A percentile compares a stretch with the other conserved stretches of the same genome.
Evolutionary conservation across 1,140 invertebrate species (phyloP).

Genomic region (Eurytemora carolleeae): DNA sequence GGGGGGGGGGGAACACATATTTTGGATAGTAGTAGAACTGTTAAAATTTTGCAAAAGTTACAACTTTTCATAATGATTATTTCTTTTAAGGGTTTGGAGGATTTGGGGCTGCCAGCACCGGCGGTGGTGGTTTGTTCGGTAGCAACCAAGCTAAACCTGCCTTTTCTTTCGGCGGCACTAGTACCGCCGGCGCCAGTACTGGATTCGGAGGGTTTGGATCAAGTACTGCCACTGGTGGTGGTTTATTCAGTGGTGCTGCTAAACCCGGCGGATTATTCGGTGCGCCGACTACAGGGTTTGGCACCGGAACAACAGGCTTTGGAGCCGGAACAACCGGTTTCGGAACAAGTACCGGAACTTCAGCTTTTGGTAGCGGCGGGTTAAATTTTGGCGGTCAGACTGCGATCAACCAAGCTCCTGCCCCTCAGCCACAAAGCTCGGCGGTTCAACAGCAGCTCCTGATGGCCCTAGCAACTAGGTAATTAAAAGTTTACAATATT

Average conservation of each 20-base stretch:
- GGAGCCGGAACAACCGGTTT: constrained; percentile 16
- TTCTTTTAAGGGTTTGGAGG: constrained; percentile 21
- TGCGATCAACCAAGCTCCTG: constrained; percentile 32
- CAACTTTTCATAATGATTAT: no score
- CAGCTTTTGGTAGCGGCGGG: constrained; percentile 10
- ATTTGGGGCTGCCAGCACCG: constrained; percentile 32
- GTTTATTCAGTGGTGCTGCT: constrained; percentile 34
- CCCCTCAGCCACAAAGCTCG: constrained; percentile 39
- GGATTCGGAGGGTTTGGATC: constrained; percentile 22
- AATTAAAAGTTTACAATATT: no score
- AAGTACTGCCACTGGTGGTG: constrained; percentile 25
- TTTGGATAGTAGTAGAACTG: no score
- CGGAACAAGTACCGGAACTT: neutral
- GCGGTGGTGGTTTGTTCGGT: constrained; percentile 18
- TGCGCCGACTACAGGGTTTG: constrained; percentile 19
- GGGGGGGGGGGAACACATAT: no score
- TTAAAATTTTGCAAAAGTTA: no score
- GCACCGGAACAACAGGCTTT: constrained; percentile 20
- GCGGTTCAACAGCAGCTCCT: constrained; percentile 25
- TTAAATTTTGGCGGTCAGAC: constrained; percentile 17
- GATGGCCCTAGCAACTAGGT: neutral
- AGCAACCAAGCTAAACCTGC: constrained; percentile 18
- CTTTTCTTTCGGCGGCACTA: constrained; percentile 27
- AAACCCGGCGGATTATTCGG: constrained; percentile 21
- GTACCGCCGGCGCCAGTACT: constrained; percentile 26